phyloP scores from a whole-genome alignment of 2,888 invertebrate species.

The Tribolium freemani region DNA sequence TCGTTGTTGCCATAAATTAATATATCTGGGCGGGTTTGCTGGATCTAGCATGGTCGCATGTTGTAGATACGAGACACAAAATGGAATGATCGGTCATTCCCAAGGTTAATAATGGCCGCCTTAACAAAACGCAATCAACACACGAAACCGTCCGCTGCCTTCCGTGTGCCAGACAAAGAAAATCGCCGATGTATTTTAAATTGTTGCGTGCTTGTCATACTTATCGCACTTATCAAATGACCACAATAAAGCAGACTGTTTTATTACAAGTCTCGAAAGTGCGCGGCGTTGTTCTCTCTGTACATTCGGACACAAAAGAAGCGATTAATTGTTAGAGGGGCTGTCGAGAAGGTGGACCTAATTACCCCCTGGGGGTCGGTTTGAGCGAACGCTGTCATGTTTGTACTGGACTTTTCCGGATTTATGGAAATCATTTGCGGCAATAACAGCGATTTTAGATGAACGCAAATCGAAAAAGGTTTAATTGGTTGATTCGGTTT shows the following conservation, averaged over 20 bases:
- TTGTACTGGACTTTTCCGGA: slow-evolving; percentile 20
- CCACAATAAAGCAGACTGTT: slow-evolving; percentile 62
- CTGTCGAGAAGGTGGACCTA: slow-evolving; percentile 1
- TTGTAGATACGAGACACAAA: slow-evolving; percentile 58
- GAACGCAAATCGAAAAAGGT: slow-evolving; percentile 17
- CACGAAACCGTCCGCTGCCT: slow-evolving; percentile 57
- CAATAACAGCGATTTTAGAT: slow-evolving; percentile 13
- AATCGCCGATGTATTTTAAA: slow-evolving; percentile 55
- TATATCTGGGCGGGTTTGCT: slow-evolving; percentile 20
- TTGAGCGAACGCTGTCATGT: slow-evolving; percentile 21
- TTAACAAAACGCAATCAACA: slow-evolving; percentile 59
- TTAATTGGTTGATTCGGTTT: slow-evolving; percentile 20
- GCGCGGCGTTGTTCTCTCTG: slow-evolving; percentile 25
- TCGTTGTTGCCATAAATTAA: slow-evolving; percentile 25
- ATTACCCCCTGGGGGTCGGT: neutral
- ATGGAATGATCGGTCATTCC: slow-evolving; percentile 64
- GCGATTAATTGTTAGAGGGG: slow-evolving; percentile 31
- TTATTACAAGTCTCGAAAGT: slow-evolving; percentile 55
- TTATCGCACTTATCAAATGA: slow-evolving; percentile 64
- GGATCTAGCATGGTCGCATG: slow-evolving; percentile 51
- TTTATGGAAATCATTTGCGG: slow-evolving; percentile 22
- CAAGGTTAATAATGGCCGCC: slow-evolving; percentile 61
- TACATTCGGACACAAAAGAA: slow-evolving; percentile 37
- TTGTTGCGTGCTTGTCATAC: slow-evolving; percentile 62
- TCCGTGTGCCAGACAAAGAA: slow-evolving; percentile 34